Percentiles rank a stretch among this genome's conserved stretches.
Evolutionary conservation across 2,888 invertebrate genomes (phyloP).

Genomic region (Andrena haemorrhoa): DNA sequence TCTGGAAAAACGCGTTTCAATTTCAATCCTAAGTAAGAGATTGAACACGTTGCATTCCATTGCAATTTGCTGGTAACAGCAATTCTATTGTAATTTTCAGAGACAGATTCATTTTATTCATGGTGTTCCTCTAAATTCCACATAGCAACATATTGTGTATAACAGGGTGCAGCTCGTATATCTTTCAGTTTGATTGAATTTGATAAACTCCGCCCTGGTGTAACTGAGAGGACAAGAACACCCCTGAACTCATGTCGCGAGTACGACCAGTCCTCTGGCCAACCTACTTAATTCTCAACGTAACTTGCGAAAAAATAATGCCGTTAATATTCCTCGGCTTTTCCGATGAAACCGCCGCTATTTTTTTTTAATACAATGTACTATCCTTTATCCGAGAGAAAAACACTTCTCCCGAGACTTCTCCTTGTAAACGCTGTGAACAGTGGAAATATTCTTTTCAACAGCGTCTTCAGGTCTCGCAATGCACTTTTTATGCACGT

Average conservation of each 20-base stretch:
- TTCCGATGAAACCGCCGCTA: background rate
- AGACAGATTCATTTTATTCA: slow-evolving; percentile 35
- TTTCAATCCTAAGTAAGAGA: no score
- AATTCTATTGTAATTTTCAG: no score
- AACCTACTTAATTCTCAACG: slow-evolving; percentile 1
- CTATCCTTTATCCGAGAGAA: background rate
- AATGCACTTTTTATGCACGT: background rate
- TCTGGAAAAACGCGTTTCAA: no score
- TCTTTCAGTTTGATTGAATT: slow-evolving; percentile 48
- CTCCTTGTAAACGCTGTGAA: background rate
- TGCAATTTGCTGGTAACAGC: no score
- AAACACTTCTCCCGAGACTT: no score
- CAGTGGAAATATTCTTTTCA: background rate
- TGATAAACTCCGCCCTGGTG: slow-evolving; percentile 23
- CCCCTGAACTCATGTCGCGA: background rate
- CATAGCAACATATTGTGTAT: slow-evolving; percentile 9
- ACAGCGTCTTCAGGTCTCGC: background rate
- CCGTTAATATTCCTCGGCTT: background rate
- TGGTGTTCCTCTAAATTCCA: slow-evolving; percentile 22
- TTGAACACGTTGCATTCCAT: no score
- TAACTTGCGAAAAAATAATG: background rate
- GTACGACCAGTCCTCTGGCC: slow-evolving; percentile 3
- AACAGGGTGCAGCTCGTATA: slow-evolving; percentile 4
- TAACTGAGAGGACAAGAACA: slow-evolving; percentile 10
- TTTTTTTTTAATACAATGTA: background rate